Evolutionary conservation across 1,140 invertebrate genomes (phyloP).

Genomic region (Anagrus nilaparvatae): DNA sequence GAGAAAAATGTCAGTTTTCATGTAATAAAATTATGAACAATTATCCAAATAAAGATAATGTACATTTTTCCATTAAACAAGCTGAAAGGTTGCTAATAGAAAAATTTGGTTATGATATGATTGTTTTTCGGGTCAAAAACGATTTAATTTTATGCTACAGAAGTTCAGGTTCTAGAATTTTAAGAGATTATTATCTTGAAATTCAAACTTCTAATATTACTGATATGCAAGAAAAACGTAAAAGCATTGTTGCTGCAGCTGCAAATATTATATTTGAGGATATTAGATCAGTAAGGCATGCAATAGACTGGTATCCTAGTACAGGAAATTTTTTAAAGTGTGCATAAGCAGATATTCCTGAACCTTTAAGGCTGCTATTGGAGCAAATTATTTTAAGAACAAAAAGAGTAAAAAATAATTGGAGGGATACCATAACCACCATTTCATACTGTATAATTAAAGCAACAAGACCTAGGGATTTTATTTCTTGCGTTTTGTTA

Average conservation of each 20-base stretch:
- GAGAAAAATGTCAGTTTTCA: too few species aligned
- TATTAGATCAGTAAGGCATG: background rate
- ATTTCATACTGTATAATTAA: slow-evolving; percentile 31
- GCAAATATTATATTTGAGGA: background rate
- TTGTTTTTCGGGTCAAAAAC: too few species aligned
- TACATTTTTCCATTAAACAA: too few species aligned
- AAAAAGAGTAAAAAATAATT: slow-evolving; percentile 1
- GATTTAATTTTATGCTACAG: too few species aligned
- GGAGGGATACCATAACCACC: slow-evolving; percentile 24
- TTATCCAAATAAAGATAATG: too few species aligned
- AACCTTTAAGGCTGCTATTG: slow-evolving; percentile 12
- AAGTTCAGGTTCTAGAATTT: too few species aligned
- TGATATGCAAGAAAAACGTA: too few species aligned
- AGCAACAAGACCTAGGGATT: slow-evolving; percentile 26
- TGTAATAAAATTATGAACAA: too few species aligned
- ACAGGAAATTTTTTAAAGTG: slow-evolving; percentile 14
- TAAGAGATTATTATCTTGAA: too few species aligned
- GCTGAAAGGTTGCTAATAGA: too few species aligned
- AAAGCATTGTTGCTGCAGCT: background rate
- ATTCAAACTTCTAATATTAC: too few species aligned
- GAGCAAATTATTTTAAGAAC: slow-evolving; percentile 11
- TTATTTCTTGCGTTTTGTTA: slow-evolving; percentile 19
- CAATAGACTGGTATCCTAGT: slow-evolving; percentile 12
- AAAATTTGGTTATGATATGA: too few species aligned
- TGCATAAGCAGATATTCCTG: slow-evolving; percentile 9